phyloP scores from a whole-genome alignment of 2,888 invertebrate genomes.

The Trypoxylon attenuatum region DNA sequence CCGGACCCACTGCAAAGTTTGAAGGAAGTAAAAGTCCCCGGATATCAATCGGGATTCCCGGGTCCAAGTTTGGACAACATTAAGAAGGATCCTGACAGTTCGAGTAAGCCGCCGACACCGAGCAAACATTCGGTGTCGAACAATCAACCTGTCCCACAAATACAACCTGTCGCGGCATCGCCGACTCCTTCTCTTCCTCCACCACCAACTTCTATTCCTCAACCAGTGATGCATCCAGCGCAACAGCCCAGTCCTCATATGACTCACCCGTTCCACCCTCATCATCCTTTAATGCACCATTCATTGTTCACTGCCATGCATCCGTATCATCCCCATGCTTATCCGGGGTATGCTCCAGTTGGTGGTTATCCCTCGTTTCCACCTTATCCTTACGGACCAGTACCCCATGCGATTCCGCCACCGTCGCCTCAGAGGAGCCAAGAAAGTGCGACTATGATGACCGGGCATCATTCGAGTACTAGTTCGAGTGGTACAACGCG shows the following conservation, averaged over 20 bases:
- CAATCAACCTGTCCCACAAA: constrained; percentile 60
- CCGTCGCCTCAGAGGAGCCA: constrained; percentile 76
- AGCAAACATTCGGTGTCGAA: constrained; percentile 66
- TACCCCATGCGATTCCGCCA: constrained; percentile 84
- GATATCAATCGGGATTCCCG: constrained; percentile 80
- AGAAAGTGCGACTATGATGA: constrained; percentile 82
- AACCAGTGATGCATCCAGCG: constrained; percentile 84
- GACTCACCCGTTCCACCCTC: constrained; percentile 84
- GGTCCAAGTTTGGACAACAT: constrained; percentile 83
- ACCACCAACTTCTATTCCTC: constrained; percentile 81
- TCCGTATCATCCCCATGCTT: constrained; percentile 80
- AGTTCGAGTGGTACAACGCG: constrained; percentile 83
- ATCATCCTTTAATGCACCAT: constrained; percentile 83
- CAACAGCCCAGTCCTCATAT: constrained; percentile 83
- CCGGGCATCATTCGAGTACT: constrained; percentile 81
- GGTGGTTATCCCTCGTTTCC: constrained; percentile 71
- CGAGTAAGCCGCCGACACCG: constrained; percentile 69
- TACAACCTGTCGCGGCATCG: constrained; percentile 69
- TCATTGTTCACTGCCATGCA: constrained; percentile 82
- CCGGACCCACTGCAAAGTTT: constrained; percentile 85
- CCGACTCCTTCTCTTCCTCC: constrained; percentile 76
- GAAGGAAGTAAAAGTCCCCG: constrained; percentile 87
- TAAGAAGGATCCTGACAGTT: constrained; percentile 83
- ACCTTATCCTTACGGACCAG: constrained; percentile 83
- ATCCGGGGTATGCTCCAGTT: constrained; percentile 73